Evolutionary conservation across 2,888 invertebrate species (phyloP).

Genomic region (Phaonia tiefii): DNA sequence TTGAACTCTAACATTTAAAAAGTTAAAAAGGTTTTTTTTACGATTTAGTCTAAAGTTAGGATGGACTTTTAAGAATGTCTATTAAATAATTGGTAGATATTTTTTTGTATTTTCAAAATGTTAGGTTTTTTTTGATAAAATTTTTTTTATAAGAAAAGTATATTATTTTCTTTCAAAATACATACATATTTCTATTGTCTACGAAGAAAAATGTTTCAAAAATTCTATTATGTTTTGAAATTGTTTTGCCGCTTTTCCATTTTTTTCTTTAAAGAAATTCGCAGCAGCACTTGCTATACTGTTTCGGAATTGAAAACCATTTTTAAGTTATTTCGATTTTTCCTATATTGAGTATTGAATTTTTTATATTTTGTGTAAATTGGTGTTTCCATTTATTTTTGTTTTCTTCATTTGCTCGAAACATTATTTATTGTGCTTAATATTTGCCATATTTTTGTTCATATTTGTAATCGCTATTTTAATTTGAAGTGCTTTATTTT

Average conservation of each 20-base stretch:
- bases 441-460: slow-evolving; percentile 25
- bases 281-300: slow-evolving; percentile 3
- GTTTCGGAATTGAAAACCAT: slow-evolving; percentile 49
- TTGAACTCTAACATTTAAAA: slow-evolving; percentile 25
- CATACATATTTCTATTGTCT: not conserved
- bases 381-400: slow-evolving; percentile 61
- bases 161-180: not conserved
- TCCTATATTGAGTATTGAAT: not conserved
- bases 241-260: slow-evolving; percentile 23
- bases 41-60: slow-evolving; percentile 4
- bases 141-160: not conserved
- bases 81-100: not conserved
- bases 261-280: not conserved
- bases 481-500: slow-evolving; percentile 6
- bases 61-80: slow-evolving; percentile 6
- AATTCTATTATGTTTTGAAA: not conserved
- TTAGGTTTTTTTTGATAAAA: not conserved
- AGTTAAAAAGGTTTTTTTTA: not conserved
- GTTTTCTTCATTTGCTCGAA: not conserved
- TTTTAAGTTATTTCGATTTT: too few relatives aligned
- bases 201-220: not conserved
- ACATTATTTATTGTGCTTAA: slow-evolving; percentile 46
- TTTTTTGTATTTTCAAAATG: not conserved
- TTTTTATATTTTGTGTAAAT: slow-evolving; percentile 44
- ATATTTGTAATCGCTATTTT: slow-evolving; percentile 10